A percentile compares a stretch with the other conserved stretches of the same genome.
Conservation (phyloP, 2,113 vertebrate species). For the Orthochromis malagaraziensis region DNA sequence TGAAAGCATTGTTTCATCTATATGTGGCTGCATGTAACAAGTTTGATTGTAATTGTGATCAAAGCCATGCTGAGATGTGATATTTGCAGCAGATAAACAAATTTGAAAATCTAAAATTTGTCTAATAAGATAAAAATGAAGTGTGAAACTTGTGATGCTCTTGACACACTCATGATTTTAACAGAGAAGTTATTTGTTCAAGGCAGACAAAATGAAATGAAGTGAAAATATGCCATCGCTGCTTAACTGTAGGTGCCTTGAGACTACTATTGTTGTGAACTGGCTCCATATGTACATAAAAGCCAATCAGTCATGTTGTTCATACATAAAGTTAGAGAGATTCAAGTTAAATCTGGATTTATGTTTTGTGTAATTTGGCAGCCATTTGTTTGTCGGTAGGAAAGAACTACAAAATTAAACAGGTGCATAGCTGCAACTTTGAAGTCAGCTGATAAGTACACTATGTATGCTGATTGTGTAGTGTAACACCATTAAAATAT, state of each 20-base stretch:
- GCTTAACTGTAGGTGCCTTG: not conserved
- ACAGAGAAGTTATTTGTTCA: not conserved
- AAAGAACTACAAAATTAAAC: not conserved
- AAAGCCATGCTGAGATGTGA: not conserved
- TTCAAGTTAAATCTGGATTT: not conserved
- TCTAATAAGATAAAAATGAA: not conserved
- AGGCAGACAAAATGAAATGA: not conserved
- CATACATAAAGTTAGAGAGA: not conserved
- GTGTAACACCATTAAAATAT: not conserved
- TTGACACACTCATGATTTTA: not conserved
- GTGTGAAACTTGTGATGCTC: not conserved
- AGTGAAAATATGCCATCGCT: not conserved
- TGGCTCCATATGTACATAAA: not conserved
- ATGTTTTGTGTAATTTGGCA: not conserved
- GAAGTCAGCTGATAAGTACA: accelerated
- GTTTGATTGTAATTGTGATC: not conserved
- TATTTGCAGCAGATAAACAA: not conserved
- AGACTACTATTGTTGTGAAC: not conserved
- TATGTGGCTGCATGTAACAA: not conserved
- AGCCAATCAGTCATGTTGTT: not conserved
- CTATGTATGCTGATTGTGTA: accelerated
- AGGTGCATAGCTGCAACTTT: not conserved
- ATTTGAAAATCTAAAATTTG: not conserved
- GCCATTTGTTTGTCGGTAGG: accelerated
- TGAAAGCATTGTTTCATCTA: not conserved